Evolutionary conservation across 1,140 invertebrate species (phyloP), one percentile per base, ranked within the genome.

Genomic region (Muscidifurax raptorellus): DNA sequence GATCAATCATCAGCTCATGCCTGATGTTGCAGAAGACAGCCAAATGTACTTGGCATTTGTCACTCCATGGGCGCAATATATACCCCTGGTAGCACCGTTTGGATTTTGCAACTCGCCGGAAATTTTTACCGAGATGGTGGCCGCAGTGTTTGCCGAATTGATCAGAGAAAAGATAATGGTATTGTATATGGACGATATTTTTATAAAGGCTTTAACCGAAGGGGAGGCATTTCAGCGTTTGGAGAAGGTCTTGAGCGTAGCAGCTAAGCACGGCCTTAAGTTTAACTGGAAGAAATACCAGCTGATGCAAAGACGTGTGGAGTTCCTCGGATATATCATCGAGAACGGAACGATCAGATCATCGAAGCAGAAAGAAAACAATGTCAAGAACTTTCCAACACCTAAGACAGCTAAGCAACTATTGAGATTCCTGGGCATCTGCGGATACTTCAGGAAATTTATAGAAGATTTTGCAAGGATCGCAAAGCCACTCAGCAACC

Each of bases 281-380:
- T 36, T 85, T 0, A 85, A 82, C 69, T 82, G 80, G 25, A 36
- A 64, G 3, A 85, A 82, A 27, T 82, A 64, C 15, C 36, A 82
- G n/a, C 3, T 79, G 0, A 4, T 79, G 28, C 27, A n/a, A 25
- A 80, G 4, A 12, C 40, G 27, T 3, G n/a, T 71, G 2, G 64
- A 40, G 2, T 69, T 69, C 25, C 36, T 80, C 0, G 64, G 78
- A 0, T n/a, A 80, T 22, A n/a, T 44, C 7, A 27, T 80, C 32
- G 78, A 71, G 25, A 28, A 27, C 2, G 78, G 66, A 2, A 69
- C 22, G 0, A 69, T 80, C 12, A 32, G 6, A 13, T 30, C 78
- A 1, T 69, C 64, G 15, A 13, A 1, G n/a, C 66, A n/a, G n/a
- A n/a, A n/a, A n/a, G n/a, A n/a, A n/a, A n/a, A n/a, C n/a, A n/a